Evolutionary conservation across 2,888 invertebrate genomes (phyloP).

Genomic region (Meganola albula): DNA sequence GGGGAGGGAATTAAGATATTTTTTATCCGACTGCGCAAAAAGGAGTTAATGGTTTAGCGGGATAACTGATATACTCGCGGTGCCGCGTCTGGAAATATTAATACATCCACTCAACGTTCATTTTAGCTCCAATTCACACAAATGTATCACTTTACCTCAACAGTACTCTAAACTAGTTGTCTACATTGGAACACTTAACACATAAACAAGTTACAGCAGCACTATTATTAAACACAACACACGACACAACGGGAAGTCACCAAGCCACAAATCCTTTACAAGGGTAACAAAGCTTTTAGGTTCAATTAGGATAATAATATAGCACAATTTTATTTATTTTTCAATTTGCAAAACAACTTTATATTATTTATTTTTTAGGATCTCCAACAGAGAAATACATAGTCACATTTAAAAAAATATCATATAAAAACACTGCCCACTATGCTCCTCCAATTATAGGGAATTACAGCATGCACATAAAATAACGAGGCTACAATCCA

Average conservation of each 20-base stretch:
- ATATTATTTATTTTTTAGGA: not conserved
- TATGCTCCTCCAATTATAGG: no score
- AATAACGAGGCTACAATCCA: no score
- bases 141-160: not conserved
- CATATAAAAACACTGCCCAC: no score
- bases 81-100: no score
- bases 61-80: no score
- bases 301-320: not conserved
- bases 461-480: no score
- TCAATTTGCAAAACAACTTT: not conserved
- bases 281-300: not conserved
- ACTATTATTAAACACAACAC: slow-evolving; percentile 7
- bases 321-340: not conserved
- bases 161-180: not conserved
- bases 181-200: not conserved
- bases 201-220: slow-evolving; percentile 2
- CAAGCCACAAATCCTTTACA: slow-evolving; percentile 4
- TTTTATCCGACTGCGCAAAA: no score
- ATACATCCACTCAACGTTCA: no score
- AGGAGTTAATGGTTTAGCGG: no score
- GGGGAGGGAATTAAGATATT: no score
- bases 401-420: no score
- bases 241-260: slow-evolving; percentile 5
- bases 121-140: not conserved
- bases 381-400: no score